A percentile compares a stretch with the other conserved stretches of the same genome.
Conservation (phyloP, 2,113 vertebrate genomes). For the Anguilla rostrata region DNA sequence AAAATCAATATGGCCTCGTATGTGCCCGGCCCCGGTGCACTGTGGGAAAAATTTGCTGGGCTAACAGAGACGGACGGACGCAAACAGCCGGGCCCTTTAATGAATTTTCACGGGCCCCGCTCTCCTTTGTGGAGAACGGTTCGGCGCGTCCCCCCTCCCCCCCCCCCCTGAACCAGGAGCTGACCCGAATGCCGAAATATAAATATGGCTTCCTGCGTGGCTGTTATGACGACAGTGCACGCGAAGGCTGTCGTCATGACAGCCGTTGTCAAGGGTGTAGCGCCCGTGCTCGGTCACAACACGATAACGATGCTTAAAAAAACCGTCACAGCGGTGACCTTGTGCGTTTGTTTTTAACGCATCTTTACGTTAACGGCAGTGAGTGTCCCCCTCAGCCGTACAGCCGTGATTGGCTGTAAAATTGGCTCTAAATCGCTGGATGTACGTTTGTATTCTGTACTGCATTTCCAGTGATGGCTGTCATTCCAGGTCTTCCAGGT, state of each 20-base stretch:
- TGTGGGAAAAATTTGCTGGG: slow-evolving; percentile 3
- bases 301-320: too few relatives aligned
- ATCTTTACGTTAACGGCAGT: too few relatives aligned
- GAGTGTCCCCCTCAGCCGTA: too few relatives aligned
- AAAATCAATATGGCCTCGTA: slow-evolving; percentile 20
- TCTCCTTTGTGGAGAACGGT: background rate
- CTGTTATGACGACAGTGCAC: background rate
- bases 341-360: too few relatives aligned
- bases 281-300: too few relatives aligned
- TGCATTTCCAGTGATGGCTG: background rate
- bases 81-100: slow-evolving; percentile 10
- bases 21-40: background rate
- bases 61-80: background rate
- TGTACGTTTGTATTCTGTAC: too few relatives aligned
- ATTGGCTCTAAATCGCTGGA: too few relatives aligned
- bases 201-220: background rate
- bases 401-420: too few relatives aligned
- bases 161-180: background rate
- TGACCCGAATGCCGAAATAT: background rate
- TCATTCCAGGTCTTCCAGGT: background rate
- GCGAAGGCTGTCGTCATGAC: background rate
- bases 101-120: background rate
- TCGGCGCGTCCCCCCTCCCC: background rate
- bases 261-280: background rate
- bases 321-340: too few relatives aligned